Evolutionary conservation across 2,888 invertebrate species (phyloP), one percentile per base, ranked within the genome.

Genomic region (Phaonia tiefii): DNA sequence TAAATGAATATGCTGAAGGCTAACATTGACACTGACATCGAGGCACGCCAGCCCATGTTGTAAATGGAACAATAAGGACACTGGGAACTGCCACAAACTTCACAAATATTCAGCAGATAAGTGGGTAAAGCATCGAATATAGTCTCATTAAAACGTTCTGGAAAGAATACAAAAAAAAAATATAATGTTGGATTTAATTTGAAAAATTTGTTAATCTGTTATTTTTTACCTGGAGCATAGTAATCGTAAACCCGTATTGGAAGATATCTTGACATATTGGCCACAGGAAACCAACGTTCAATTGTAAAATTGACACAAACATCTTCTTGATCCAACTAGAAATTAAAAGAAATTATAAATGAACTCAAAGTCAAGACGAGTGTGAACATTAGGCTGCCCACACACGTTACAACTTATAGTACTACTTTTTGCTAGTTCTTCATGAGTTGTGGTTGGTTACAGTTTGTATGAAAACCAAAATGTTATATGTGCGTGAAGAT

Each of bases 241-340:
- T 98, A 98, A 92, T 99, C 98, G 91, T 98, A 99, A 11, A 98
- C 95, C 75, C 96, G 93, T 71, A 98, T 94, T 2, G 97, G 95
- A 84, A 98, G 93, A 91, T 96, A 97, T 58, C 97, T 93, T 0
- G 98, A 98, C 96, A 98, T 96, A 91, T 99, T 99, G 65, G 98
- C 98, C 2, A 98, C 97, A 0, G 98, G 98, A 91, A 93, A 96
- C 98, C 98, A 99, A 84, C 99, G 93, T 91, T 98, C 97, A 73
- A 98, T 94, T 0, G 97, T 96, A 89, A 98, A 97, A 91, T 97
- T 96, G 10, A 99, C 95, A 88, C 99, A 99, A 5, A 96, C 96
- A 86, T 94, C 94, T 89, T 95, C 95, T 22, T 92, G 91, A 87
- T 97, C 97, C 89, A 98, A 91, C 97, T 97, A 91, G 25, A 89